A percentile compares a stretch with the other conserved stretches of the same genome.
These are phyloP conservation scores for Drosophila prostipennis DNA, from an alignment of 2,888 invertebrate genomes.

Conservation along the genomic window DNA sequence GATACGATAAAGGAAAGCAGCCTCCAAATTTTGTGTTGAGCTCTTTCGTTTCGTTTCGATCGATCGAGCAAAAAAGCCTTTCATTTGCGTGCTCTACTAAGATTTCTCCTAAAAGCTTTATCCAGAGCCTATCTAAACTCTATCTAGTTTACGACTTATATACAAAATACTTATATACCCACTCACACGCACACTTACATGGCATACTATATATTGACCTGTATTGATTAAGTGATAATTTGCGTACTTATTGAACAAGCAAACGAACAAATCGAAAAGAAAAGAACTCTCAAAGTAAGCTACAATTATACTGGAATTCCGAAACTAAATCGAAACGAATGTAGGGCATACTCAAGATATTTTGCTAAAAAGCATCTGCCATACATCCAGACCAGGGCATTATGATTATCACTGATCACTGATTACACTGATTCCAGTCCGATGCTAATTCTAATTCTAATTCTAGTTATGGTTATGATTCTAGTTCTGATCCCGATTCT, in stretches of 20 bases:
- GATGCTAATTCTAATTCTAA: slow-evolving; percentile 35
- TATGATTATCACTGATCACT: slow-evolving; percentile 27
- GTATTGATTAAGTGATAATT: slow-evolving; percentile 77
- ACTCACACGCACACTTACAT: slow-evolving; percentile 62
- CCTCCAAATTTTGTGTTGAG: slow-evolving; percentile 30
- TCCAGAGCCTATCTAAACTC: slow-evolving; percentile 64
- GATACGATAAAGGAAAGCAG: slow-evolving; percentile 20
- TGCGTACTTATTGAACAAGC: slow-evolving; percentile 59
- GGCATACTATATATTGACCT: slow-evolving; percentile 61
- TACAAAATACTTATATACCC: slow-evolving; percentile 58
- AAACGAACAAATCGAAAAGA: slow-evolving; percentile 5
- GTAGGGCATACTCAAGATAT: slow-evolving; percentile 49
- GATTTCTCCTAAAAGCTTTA: slow-evolving; percentile 63
- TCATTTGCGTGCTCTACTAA: slow-evolving; percentile 64
- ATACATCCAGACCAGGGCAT: slow-evolving; percentile 47
- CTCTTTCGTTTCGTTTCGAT: slow-evolving; percentile 4
- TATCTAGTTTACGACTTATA: slow-evolving; percentile 60
- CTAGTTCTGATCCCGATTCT: slow-evolving; percentile 41
- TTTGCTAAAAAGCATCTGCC: slow-evolving; percentile 62
- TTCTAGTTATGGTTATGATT: slow-evolving; percentile 53
- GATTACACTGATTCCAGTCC: slow-evolving; percentile 24
- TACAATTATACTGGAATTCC: slow-evolving; percentile 64
- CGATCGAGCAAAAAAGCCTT: slow-evolving; percentile 24
- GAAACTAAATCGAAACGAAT: slow-evolving; percentile 30
- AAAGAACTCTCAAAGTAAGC: slow-evolving; percentile 66